phyloP scores from a whole-genome alignment of 1,140 invertebrate genomes.

The Lepidurus packardi region DNA sequence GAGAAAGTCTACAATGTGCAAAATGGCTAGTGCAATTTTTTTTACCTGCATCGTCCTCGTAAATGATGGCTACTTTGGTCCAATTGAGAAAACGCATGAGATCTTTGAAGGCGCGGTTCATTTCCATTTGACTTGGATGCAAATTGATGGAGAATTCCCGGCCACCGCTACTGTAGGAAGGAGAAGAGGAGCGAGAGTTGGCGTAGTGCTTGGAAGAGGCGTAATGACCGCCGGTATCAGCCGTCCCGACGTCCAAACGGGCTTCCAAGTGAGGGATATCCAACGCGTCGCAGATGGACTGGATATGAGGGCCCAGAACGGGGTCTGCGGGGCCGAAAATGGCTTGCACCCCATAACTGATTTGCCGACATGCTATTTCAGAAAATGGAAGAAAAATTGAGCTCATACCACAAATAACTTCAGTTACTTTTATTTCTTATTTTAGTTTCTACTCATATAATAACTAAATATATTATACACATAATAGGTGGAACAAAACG shows the following conservation, averaged over 20 bases:
- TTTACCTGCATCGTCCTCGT: slow-evolving; percentile 79
- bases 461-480: no score
- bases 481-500: no score
- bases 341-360: slow-evolving; percentile 76
- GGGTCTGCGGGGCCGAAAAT: slow-evolving; percentile 83
- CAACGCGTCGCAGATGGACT: slow-evolving; percentile 77
- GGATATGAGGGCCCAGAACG: slow-evolving; percentile 72
- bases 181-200: neutral
- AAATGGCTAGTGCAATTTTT: neutral
- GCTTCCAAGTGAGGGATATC: slow-evolving; percentile 84
- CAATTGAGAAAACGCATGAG: slow-evolving; percentile 84
- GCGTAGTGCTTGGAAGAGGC: neutral
- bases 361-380: slow-evolving; percentile 73
- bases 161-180: slow-evolving; percentile 41
- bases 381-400: slow-evolving; percentile 37
- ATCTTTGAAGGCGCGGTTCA: slow-evolving; percentile 79
- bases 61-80: slow-evolving; percentile 87
- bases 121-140: slow-evolving; percentile 73
- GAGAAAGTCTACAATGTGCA: neutral
- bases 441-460: no score
- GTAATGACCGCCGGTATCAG: slow-evolving; percentile 2
- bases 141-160: slow-evolving; percentile 84
- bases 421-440: no score
- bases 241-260: slow-evolving; percentile 57
- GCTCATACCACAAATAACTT: slow-evolving; percentile 33